These are phyloP conservation scores for Lutraria rhynchaena DNA, from an alignment of 1,140 invertebrate genomes.

Conservation along the genomic window DNA sequence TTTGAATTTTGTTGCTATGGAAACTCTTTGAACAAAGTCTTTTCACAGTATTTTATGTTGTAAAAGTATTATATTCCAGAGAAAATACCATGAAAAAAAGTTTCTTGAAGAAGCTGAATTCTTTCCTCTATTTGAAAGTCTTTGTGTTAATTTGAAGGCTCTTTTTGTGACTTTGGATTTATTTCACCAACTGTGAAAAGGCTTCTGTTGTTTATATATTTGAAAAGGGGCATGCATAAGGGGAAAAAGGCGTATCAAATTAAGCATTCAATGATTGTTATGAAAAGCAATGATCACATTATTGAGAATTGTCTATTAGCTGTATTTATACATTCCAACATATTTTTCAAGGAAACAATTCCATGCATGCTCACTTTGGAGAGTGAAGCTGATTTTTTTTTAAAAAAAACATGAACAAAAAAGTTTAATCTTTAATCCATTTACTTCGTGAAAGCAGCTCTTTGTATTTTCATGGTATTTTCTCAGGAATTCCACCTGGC, in stretches of 20 bases:
- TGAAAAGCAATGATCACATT: no score
- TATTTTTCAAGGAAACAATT: no score
- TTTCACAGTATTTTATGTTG: conserved; percentile 60
- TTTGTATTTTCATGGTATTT: conserved; percentile 59
- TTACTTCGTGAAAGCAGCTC: no score
- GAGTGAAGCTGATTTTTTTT: background rate
- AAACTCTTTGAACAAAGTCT: conserved; percentile 52
- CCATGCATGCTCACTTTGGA: no score
- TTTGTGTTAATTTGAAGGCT: no score
- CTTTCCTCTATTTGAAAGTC: no score
- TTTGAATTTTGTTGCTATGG: conserved; percentile 26
- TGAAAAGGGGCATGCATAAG: conserved; percentile 18
- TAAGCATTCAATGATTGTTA: no score
- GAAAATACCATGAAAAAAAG: conserved; percentile 54
- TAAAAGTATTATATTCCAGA: conserved; percentile 43
- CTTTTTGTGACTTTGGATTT: conserved; percentile 19
- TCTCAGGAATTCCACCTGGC: conserved; percentile 65
- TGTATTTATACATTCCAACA: no score
- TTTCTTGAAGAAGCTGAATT: background rate
- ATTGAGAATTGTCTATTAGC: no score
- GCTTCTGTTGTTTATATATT: conserved; percentile 24
- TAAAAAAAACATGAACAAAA: no score
- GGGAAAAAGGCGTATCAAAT: background rate
- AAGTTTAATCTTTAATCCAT: no score
- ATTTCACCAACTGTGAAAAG: conserved; percentile 57